These are phyloP conservation scores for Dichetophora obliterata DNA, from an alignment of 2,888 invertebrate genomes.

Conservation along the genomic window DNA sequence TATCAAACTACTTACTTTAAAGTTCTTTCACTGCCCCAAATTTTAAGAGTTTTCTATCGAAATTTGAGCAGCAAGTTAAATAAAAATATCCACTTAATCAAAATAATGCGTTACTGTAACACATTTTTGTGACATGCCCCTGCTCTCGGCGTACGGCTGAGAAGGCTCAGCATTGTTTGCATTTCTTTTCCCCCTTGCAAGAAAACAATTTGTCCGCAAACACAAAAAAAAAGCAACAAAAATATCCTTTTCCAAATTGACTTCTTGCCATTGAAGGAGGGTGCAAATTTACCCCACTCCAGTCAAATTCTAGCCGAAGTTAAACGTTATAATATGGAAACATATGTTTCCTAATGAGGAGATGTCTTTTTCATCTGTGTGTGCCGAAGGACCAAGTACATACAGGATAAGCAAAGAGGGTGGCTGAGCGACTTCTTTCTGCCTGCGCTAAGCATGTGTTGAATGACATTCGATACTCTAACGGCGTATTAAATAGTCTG, in stretches of 20 bases:
- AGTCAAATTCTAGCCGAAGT: constrained; percentile 3
- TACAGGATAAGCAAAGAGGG: background rate
- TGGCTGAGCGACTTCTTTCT: background rate
- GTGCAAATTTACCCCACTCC: constrained; percentile 44
- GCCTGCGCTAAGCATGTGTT: constrained; percentile 47
- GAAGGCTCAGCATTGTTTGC: constrained; percentile 8
- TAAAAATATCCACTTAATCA: constrained; percentile 24
- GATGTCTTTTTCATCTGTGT: constrained; percentile 56
- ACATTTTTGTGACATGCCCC: constrained; percentile 64
- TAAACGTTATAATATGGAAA: constrained; percentile 50
- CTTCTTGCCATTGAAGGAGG: constrained; percentile 59
- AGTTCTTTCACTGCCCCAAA: too few species aligned
- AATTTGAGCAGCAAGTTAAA: too few species aligned
- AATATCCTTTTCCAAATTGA: constrained; percentile 59
- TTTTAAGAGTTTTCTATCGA: too few species aligned
- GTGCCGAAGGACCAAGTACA: background rate
- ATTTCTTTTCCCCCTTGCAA: constrained; percentile 22
- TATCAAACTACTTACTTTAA: too few species aligned
- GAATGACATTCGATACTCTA: constrained; percentile 65
- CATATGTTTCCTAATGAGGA: constrained; percentile 69
- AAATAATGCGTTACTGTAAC: constrained; percentile 54
- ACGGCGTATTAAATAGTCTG: constrained; percentile 65
- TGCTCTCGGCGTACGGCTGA: constrained; percentile 36
- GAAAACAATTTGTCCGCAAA: constrained; percentile 18
- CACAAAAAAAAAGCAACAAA: constrained; percentile 3